Base-by-base conservation (phyloP, 2,888 invertebrate genomes). In the Ariolimax columbianus region DNA sequence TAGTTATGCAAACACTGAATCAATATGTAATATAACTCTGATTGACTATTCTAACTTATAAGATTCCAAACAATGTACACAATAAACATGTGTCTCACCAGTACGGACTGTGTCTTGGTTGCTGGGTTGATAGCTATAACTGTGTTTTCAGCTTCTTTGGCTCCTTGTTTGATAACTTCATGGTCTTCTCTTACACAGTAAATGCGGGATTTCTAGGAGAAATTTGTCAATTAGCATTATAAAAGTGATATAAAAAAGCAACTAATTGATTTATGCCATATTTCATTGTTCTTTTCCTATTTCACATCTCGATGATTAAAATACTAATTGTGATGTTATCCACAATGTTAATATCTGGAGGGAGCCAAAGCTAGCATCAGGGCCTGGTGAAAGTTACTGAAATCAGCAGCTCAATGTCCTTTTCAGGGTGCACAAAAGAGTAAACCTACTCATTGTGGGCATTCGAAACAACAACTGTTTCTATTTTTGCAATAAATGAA, bases 111-210 rank as follows among this genome's bases (percentile, higher is more conserved):
- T 80, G 88, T 81, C 79, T 91, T 89, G 81, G 90, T 90, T 36
- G 68, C 86, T 1, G 91, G 91, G 86, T 92, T 88, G 59, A 92
- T 90, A 40, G 88, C 79, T 11, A 92, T 90, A 14, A 93, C 88
- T 23, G 89, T 89, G 84, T 93, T 93, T 23, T 86, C 86, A 51
- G 91, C 87, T 87, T 93, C 92, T 84, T 91, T 92, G 4, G 86
- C 88, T 68, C 88, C 90, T 19, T 87, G 84, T 78, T 90, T 87
- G 38, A 91, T 86, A 51, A 87, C 83, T 66, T 90, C 89, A 87
- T 93, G 92, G 78, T 92, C 92, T 78, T 93, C 93, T 77, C 92
- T 84, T 26, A 93, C 89, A 88, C 89, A 90, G 86, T 90, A 92
- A 14, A 93, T 89, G 40, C 87, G 84, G 11, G 87, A 86, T 68